A percentile compares a stretch with the other conserved stretches of the same genome.
Conservation (phyloP, 2,797 vertebrate genomes). For the Vespertilio murinus region DNA sequence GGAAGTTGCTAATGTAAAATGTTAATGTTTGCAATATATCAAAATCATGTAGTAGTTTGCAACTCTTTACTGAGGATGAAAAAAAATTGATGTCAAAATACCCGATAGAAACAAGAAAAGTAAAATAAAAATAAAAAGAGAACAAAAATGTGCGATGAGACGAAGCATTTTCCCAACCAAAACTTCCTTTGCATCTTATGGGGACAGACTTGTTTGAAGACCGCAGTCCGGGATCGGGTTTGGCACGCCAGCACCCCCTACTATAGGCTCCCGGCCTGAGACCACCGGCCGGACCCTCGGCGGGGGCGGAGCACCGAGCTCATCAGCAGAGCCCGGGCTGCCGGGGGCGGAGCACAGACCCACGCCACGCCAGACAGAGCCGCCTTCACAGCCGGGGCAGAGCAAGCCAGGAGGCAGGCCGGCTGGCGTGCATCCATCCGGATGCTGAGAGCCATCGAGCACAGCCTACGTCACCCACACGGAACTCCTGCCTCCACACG, state of each 20-base stretch:
- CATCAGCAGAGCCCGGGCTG: neutral
- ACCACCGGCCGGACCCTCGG: neutral
- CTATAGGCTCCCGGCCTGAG: neutral
- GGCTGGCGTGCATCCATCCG: rapidly evolving
- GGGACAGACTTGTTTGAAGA: neutral
- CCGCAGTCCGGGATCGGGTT: neutral
- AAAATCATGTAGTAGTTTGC: neutral
- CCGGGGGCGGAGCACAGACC: neutral
- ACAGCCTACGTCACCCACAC: neutral
- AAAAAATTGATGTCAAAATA: neutral
- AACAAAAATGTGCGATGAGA: neutral
- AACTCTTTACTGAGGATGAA: neutral
- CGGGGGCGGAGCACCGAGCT: neutral
- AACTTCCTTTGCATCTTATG: neutral
- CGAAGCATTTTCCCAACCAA: neutral
- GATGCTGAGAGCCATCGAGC: neutral
- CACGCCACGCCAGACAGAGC: neutral
- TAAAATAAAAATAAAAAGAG: neutral
- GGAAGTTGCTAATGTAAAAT: neutral
- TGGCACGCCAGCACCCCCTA: too few species aligned
- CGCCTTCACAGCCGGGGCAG: neutral
- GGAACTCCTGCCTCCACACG: neutral
- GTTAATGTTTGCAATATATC: neutral
- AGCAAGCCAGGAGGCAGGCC: neutral
- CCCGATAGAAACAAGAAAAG: neutral